Percentiles rank a stretch among this genome's conserved stretches.
Conservation (phyloP, 2,888 invertebrate genomes). For the Lithophane socia region DNA sequence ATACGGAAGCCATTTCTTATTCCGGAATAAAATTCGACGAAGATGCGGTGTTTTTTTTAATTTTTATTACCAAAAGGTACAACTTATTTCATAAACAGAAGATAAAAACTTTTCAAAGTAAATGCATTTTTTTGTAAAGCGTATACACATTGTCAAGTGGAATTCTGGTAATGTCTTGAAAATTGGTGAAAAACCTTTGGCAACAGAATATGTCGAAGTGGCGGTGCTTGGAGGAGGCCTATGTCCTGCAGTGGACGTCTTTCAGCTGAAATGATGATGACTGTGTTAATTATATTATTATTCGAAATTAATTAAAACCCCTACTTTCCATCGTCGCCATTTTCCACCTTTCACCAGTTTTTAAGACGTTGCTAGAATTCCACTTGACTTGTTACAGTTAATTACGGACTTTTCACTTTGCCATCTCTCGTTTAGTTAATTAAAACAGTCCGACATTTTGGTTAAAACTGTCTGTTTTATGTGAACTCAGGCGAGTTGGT, state of each 20-base stretch:
- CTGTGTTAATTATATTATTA: neutral
- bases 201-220: no score
- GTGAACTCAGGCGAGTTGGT: conserved; percentile 1
- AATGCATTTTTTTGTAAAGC: no score
- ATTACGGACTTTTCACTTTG: conserved; percentile 72
- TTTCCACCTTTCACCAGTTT: conserved; percentile 8
- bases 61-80: neutral
- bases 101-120: neutral
- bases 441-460: conserved; percentile 42
- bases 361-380: conserved; percentile 26
- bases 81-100: conserved; percentile 16
- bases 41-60: neutral
- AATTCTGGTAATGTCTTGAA: neutral
- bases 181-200: neutral
- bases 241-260: no score
- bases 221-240: no score
- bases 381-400: conserved; percentile 66
- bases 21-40: neutral
- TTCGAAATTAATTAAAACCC: neutral
- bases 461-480: conserved; percentile 44
- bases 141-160: neutral
- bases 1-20: conserved; percentile 10
- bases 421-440: conserved; percentile 65
- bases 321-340: neutral
- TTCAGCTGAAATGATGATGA: no score